Evolutionary conservation across 2,797 vertebrate genomes (phyloP), one percentile per base, ranked within the genome.

Genomic region (Micropoecilia bifurca): DNA sequence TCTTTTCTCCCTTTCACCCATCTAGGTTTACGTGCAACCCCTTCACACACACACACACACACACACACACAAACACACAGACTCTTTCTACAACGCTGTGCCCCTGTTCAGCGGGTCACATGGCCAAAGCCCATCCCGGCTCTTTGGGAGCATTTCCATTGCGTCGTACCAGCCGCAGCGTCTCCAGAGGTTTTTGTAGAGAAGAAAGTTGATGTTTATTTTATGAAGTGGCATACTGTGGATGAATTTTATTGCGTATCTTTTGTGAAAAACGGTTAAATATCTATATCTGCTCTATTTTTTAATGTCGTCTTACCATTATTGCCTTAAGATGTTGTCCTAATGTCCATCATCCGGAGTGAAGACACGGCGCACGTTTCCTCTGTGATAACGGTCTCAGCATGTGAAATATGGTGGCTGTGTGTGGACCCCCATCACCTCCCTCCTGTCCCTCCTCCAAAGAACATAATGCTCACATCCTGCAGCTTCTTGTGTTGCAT

Each of bases 301-400:
- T 78, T 91, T 93, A 59, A 59, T 85, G 85, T 87, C 73, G 80
- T 87, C 89, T 75, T 90, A 93, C 93, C 94, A 85, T 93, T 87
- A 89, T 75, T 94, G 95, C 94, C 94, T 95, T 95, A 95, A 93
- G 28, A 89, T 91, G 74, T 76, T 80, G 80, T 83, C 33, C 84
- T 92, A 81, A 28, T 83, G 89, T 87, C 80, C 80, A 85, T 75
- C 69, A 77, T 83, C 78, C 77, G 85, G 82, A 83, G 81, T 80
- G 81, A 43, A 22, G 16, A 16, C 14, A 18, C 6, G 81, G 89
- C 59, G 74, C 85, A 75, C 89, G 88, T 91, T 93, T 90, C 80
- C 87, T 78, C 78, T 85, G 88, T 92, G 84, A 85, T 53, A 55
- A 86, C 81, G 78, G 80, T 78, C 75, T 83, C 75, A 84, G 82